A percentile compares a stretch with the other conserved stretches of the same genome.
Conservation (phyloP, 2,888 invertebrate genomes). For the Dryocosmus kuriphilus region DNA sequence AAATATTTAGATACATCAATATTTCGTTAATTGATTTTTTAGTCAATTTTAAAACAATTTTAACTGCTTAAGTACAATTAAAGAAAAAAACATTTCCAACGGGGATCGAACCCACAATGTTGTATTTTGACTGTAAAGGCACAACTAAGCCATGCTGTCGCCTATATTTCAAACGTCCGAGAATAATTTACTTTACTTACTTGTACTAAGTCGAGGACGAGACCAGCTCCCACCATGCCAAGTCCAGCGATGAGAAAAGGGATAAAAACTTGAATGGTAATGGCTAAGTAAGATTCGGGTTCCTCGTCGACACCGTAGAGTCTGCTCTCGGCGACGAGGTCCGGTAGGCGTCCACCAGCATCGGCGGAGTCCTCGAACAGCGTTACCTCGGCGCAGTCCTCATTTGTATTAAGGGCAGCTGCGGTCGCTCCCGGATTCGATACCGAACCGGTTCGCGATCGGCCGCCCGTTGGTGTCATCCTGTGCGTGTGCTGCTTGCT, state of each 20-base stretch:
- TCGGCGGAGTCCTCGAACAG: conserved; percentile 72
- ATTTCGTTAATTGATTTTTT: not conserved
- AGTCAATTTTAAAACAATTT: not conserved
- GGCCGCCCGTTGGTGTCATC: conserved; percentile 73
- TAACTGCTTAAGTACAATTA: too few species aligned
- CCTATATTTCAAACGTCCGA: not conserved
- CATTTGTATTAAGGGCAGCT: conserved; percentile 50
- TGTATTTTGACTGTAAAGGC: not conserved
- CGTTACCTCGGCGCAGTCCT: conserved; percentile 69
- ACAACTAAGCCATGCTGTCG: not conserved
- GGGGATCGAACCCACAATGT: not conserved
- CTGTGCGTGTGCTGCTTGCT: conserved; percentile 68
- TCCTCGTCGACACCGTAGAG: conserved; percentile 76
- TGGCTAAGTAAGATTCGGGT: conserved; percentile 81
- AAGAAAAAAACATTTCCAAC: not conserved
- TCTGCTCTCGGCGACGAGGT: conserved; percentile 80
- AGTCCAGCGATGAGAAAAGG: conserved; percentile 88
- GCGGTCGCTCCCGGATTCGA: conserved; percentile 63
- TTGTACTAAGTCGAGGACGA: conserved; percentile 86
- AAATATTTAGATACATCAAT: conserved; percentile 58
- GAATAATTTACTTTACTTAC: conserved; percentile 72
- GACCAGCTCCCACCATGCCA: conserved; percentile 89
- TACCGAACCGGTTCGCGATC: conserved; percentile 72
- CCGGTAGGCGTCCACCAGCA: conserved; percentile 78
- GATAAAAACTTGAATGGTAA: conserved; percentile 84